Evolutionary conservation across 2,888 invertebrate genomes (phyloP).

Genomic region (Isoperla grammatica): DNA sequence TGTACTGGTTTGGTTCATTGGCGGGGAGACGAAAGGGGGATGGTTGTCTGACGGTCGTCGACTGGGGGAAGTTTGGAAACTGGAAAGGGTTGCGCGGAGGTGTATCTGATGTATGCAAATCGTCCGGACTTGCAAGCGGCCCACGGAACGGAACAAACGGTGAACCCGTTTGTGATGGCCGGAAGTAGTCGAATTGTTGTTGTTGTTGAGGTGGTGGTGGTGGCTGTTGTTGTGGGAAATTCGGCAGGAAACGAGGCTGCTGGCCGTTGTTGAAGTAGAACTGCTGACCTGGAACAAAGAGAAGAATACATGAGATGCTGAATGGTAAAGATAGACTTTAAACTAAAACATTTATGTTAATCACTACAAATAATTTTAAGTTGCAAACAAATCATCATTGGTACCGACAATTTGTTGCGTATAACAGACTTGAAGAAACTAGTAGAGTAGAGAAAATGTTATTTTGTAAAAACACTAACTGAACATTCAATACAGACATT

Average conservation of each 20-base stretch:
- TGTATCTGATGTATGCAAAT: slow-evolving; percentile 43
- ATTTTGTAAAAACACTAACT: too few relatives aligned
- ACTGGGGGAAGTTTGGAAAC: slow-evolving; percentile 42
- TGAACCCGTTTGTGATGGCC: slow-evolving; percentile 28
- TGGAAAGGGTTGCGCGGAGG: slow-evolving; percentile 41
- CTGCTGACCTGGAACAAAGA: slow-evolving; percentile 41
- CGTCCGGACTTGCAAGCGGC: slow-evolving; percentile 30
- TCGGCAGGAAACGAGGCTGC: slow-evolving; percentile 39
- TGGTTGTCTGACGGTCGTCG: slow-evolving; percentile 48
- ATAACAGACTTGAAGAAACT: too few relatives aligned
- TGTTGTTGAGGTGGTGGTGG: slow-evolving; percentile 36
- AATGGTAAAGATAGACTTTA: too few relatives aligned
- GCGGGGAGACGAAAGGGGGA: slow-evolving; percentile 50
- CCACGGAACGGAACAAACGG: slow-evolving; percentile 27
- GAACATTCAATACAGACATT: too few relatives aligned
- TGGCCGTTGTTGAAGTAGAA: slow-evolving; percentile 40
- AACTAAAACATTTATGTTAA: too few relatives aligned
- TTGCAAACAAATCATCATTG: too few relatives aligned
- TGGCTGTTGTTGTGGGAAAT: slow-evolving; percentile 34
- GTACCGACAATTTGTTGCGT: too few relatives aligned
- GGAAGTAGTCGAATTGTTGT: slow-evolving; percentile 35
- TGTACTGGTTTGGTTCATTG: slow-evolving; percentile 44
- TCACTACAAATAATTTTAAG: too few relatives aligned
- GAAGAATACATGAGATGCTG: too few relatives aligned
- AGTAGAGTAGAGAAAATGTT: too few relatives aligned